A percentile compares a stretch with the other conserved stretches of the same genome.
These are phyloP conservation scores for Mus spretus DNA, from an alignment of 2,797 vertebrate genomes.

Conservation along the genomic window DNA sequence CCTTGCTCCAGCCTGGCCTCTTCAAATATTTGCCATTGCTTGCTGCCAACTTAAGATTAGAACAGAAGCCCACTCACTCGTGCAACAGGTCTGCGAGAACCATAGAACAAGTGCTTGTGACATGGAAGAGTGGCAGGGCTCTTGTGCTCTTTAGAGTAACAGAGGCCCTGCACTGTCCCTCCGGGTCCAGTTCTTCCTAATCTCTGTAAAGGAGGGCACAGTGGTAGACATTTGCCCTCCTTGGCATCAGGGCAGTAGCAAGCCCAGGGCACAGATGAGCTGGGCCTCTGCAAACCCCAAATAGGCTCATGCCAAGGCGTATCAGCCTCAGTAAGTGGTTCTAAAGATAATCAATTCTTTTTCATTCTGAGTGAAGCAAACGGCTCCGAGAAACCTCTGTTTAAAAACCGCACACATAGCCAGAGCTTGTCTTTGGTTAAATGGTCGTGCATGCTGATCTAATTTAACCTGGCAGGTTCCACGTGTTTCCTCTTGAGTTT, in stretches of 20 bases:
- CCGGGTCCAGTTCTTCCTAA: neutral
- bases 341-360: slow-evolving; percentile 86
- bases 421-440: slow-evolving; percentile 73
- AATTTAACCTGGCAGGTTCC: slow-evolving; percentile 82
- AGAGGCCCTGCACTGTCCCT: neutral
- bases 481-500: slow-evolving; percentile 53
- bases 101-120: too few species aligned
- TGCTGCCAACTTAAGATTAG: too few species aligned
- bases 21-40: neutral
- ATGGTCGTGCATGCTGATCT: slow-evolving; percentile 76
- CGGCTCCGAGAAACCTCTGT: slow-evolving; percentile 73
- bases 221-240: neutral
- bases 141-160: neutral
- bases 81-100: too few species aligned
- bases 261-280: neutral
- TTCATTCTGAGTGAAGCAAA: slow-evolving; percentile 82
- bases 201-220: neutral
- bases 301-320: slow-evolving; percentile 34
- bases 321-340: slow-evolving; percentile 79
- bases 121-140: too few species aligned
- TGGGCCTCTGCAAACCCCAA: slow-evolving; percentile 55
- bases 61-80: too few species aligned
- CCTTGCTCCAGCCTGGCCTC: too few species aligned
- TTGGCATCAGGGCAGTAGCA: neutral
- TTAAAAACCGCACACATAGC: slow-evolving; percentile 69